phyloP scores from a whole-genome alignment of 2,113 vertebrate genomes.

The Bothrops jararaca region DNA sequence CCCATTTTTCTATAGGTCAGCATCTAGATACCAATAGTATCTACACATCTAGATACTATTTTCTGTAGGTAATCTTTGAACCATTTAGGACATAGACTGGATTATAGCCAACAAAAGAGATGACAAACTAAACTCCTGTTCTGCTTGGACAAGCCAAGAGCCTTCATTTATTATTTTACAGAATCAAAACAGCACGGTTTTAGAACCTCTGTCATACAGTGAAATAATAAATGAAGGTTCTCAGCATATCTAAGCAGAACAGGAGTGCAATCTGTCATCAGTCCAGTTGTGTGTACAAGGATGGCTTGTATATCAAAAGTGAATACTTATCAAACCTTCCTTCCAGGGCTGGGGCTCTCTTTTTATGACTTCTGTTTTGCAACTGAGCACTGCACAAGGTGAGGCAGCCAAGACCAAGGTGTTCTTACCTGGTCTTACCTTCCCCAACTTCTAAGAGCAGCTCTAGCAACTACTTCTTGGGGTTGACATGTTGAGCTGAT shows the following conservation, averaged over 20 bases:
- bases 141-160: background rate
- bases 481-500: background rate
- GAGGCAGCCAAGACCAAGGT: background rate
- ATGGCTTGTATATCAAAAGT: background rate
- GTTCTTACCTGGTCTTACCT: background rate
- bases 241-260: background rate
- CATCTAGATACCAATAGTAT: background rate
- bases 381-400: background rate
- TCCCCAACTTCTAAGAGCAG: background rate
- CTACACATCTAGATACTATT: background rate
- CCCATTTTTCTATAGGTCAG: background rate
- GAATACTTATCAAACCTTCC: background rate
- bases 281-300: background rate
- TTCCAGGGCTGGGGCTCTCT: background rate
- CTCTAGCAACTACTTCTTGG: background rate
- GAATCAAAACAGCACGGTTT: background rate
- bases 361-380: background rate
- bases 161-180: background rate
- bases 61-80: background rate
- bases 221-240: background rate
- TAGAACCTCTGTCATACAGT: background rate
- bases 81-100: background rate
- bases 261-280: background rate
- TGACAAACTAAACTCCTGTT: background rate
- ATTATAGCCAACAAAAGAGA: background rate